Base-by-base conservation (phyloP, 2,888 invertebrate species). In the Epinotia nisella region DNA sequence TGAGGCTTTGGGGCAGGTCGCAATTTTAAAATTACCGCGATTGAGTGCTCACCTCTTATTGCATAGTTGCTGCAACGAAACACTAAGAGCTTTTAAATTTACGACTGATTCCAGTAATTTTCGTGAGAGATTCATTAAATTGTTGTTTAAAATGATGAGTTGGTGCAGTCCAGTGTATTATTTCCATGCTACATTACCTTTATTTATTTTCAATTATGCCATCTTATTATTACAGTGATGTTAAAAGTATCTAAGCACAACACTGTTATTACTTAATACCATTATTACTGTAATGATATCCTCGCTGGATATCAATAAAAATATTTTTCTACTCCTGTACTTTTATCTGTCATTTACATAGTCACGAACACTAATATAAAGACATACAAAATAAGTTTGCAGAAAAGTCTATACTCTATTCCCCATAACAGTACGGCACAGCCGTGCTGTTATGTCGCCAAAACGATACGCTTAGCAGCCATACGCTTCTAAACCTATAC, bases 11-110 rank as follows among this genome's bases (percentile, higher is more conserved):
- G 81, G 89, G 90, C 90, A 88, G 85, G 85, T 89, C 86, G 88
- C 88, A 89, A 91, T 92, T 92, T 91, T 86, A 85, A 92, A 91
- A 92, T 92, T 90, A 88, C 89, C 84, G 78, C 84, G 86, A 90
- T 90, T 89, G 86, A 90, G 88, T 86, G 87, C 85, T 90, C 87
- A 87, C 85, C 85, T 88, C 85, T 87, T 87, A 82, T 80, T 82
- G 80, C 79, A 77, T 78, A 77, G 76, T 78, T 77, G 82, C 81
- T 83, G 80, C 80, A 82, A 81, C 75, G 73, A 83, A 87, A 82
- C 82, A 60, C 82, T 84, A 84, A 87, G 85, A 83, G 83, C 85
- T 82, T 85, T 86, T 83, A 85, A 83, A 84, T 85, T 87, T 84
- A 81, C 82, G 78, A 79, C 76, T 77, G 78, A 84, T 84, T 79